Base-by-base conservation (phyloP, 2,888 invertebrate genomes). In the Belgica antarctica region DNA sequence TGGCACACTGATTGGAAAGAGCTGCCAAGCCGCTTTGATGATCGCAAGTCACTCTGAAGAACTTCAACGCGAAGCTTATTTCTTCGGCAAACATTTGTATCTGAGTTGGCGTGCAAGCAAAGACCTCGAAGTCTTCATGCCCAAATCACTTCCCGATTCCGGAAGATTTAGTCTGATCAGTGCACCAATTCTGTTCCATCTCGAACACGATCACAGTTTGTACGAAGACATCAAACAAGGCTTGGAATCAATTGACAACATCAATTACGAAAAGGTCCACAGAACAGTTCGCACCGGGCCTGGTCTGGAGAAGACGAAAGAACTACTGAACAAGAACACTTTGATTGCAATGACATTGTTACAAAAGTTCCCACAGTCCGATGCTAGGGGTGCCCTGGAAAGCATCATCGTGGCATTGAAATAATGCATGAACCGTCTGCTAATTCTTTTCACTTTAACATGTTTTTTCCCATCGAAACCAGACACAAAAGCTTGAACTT, bases 1-100 rank as follows among this genome's bases (percentile, higher is more conserved):
- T 8, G 94, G 92, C 1, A 84, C 87, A 47, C 76, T 88, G 73
- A 79, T 86, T 3, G 92, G 92, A 71, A 94, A 93, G 81, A 90
- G 94, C 72, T 96, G 96, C 75, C 89, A 92, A 75, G 92, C 91
- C 0, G 87, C 94, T 0, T 81, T 96, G 68, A 89, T 90, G 78
- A 82, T 96, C 71, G 95, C 94, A 2, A 90, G 91, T 1, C 94
- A 93, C 77, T 83, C 85, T 10, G 82, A 86, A n/a, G 84, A 86
- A 19, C 79, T 91, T 72, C 94, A 95, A 78, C 85, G 88, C 47
- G 83, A 89, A 78, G 96, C 92, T 0, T 93, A 90, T 78, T 84
- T 89, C 17, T 95, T 96, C 82, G 96, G 95, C 8, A 90, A 92
- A 77, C 92, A 95, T 81, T 82, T 95, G 70, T 94, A 94, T 0